phyloP scores from a whole-genome alignment of 2,113 vertebrate species.

The Piaya cayana region DNA sequence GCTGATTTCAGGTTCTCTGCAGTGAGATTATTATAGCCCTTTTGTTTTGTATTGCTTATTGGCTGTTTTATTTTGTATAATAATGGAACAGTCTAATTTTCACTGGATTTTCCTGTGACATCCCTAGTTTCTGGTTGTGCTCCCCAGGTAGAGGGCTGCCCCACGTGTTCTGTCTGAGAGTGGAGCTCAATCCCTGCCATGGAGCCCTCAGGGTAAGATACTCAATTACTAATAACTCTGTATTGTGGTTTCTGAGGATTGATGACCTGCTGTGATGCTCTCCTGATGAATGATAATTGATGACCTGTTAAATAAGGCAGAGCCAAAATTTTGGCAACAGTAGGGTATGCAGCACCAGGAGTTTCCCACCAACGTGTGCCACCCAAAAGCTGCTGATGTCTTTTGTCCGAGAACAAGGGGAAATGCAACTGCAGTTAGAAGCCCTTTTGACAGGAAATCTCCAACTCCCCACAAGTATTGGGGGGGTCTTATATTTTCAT shows the following conservation, averaged over 20 bases:
- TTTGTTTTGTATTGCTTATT: neutral
- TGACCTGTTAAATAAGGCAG: neutral
- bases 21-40: neutral
- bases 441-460: neutral
- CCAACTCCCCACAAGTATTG: neutral
- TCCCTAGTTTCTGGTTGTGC: accelerated
- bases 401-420: neutral
- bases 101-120: neutral
- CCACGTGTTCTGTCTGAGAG: neutral
- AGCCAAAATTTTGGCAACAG: neutral
- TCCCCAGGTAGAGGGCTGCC: neutral
- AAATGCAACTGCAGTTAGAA: neutral
- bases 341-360: neutral
- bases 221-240: neutral
- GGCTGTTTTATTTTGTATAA: neutral
- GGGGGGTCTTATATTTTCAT: neutral
- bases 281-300: neutral
- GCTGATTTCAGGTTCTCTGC: neutral
- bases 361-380: neutral
- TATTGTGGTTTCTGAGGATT: neutral
- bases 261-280: neutral
- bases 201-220: neutral
- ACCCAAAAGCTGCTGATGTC: neutral
- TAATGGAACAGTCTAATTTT: neutral
- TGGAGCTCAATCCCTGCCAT: neutral